These are phyloP conservation scores for Xanthorhoe spadicearia DNA, from an alignment of 2,888 invertebrate genomes.

Conservation along the genomic window DNA sequence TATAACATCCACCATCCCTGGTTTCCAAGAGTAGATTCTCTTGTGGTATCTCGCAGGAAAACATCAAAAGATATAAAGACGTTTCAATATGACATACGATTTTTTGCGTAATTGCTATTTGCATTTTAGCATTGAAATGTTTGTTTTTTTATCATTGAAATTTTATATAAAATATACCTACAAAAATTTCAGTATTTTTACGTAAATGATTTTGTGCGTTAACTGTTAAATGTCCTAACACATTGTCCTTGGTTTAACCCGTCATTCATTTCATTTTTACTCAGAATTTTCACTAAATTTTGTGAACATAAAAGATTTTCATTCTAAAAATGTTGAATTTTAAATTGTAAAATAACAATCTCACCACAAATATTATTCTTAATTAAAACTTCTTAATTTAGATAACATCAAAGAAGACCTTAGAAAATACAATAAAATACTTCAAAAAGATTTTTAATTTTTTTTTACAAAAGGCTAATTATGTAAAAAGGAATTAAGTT, in stretches of 20 bases:
- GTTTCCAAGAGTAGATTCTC: slow-evolving; percentile 23
- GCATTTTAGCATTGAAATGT: slow-evolving; percentile 1
- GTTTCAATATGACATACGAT: slow-evolving; percentile 16
- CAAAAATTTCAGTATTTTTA: no score
- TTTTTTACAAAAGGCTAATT: not conserved
- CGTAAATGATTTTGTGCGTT: no score
- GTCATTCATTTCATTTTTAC: no score
- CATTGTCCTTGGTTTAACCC: no score
- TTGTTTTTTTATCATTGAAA: no score
- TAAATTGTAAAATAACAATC: not conserved
- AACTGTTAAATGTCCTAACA: no score
- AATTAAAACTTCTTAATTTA: not conserved
- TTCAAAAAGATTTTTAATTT: not conserved
- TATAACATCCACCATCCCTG: slow-evolving; percentile 20
- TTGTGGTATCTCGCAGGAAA: slow-evolving; percentile 31
- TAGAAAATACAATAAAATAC: not conserved
- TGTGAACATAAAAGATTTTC: no score
- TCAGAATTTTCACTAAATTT: no score
- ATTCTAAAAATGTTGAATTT: no score
- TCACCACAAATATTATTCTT: not conserved
- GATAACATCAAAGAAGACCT: not conserved
- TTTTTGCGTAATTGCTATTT: slow-evolving; percentile 16
- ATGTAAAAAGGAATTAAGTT: not conserved
- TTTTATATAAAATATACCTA: not conserved
- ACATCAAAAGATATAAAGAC: slow-evolving; percentile 29